Base-by-base conservation (phyloP, 2,113 vertebrate genomes). In the Anseranas semipalmata region DNA sequence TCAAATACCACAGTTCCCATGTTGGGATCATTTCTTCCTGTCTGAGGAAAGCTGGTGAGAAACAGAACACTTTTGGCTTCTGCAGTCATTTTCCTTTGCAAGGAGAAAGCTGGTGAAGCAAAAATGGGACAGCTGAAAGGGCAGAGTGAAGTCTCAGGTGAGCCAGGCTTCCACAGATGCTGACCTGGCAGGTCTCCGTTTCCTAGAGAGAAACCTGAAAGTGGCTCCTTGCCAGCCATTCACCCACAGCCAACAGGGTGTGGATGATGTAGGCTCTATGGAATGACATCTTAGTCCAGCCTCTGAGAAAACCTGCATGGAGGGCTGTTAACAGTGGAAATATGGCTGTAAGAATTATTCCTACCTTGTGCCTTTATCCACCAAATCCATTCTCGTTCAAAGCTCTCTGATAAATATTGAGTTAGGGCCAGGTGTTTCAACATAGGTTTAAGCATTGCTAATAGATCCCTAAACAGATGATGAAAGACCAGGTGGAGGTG, bases 41-140 rank as follows among this genome's bases (percentile, higher is more conserved):
- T 87, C 89, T 95, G 80, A 94, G 77, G 87, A 92, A 93, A 95
- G 93, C 74, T 91, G 80, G 46, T 91, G 94, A 93, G 96, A 95
- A 95, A 59, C 19, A 85, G 63, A 88, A 88, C 11, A 17, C 27
- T 55, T 93, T 78, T 39, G 73, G 53, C 62, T 92, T 63, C 87
- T 81, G 63, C 63, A 62, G 45, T 20, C 63, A 3, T 46, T 87
- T 91, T 75, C 33, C 66, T 82, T 65, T 84, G 71, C 70, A 85
- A 89, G 89, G 62, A 89, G 80, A 89, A 93, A 94, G 77, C 66
- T 79, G 66, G 30, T 21, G 77, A 91, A 78, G 52, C 22, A 79
- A 81, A 95, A 95, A 83, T 8, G 39, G 60, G 81, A 75, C 81
- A 89, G 33, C 76, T 95, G 89, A 74, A 94, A 89, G 13, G 59